Evolutionary conservation across 2,888 invertebrate genomes (phyloP).

Genomic region (Meghimatium bilineatum): DNA sequence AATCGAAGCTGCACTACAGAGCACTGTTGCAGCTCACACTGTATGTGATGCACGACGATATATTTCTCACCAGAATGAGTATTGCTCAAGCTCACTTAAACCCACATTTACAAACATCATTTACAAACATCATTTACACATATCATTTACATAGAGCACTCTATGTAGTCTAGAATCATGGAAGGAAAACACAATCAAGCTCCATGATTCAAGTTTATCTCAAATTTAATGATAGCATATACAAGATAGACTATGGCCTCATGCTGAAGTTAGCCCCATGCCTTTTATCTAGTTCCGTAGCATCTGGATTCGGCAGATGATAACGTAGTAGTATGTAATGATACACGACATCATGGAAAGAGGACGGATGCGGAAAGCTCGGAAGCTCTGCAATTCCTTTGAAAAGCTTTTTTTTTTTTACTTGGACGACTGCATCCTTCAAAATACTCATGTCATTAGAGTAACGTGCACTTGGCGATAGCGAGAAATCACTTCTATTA

Average conservation of each 20-base stretch:
- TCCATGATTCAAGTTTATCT: conserved; percentile 2
- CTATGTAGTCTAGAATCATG: neutral
- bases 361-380: neutral
- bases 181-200: neutral
- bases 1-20: too few species aligned
- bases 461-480: neutral
- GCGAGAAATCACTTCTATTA: conserved; percentile 1
- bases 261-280: conserved; percentile 9
- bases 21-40: too few species aligned
- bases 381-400: neutral
- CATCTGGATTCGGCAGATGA: neutral
- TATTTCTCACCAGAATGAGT: too few species aligned
- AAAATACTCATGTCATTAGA: conserved; percentile 1
- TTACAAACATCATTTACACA: too few species aligned
- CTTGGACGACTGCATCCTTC: neutral
- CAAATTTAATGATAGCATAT: neutral
- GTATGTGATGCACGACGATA: too few species aligned
- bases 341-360: conserved; percentile 14
- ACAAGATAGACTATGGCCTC: neutral
- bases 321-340: conserved; percentile 22
- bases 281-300: conserved; percentile 7
- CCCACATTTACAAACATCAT: too few species aligned
- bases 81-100: too few species aligned
- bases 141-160: too few species aligned
- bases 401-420: conserved; percentile 2